Percentiles rank a stretch among this genome's conserved stretches.
Evolutionary conservation across 2,797 vertebrate species (phyloP).

Genomic region (Pipistrellus pipistrellus): DNA sequence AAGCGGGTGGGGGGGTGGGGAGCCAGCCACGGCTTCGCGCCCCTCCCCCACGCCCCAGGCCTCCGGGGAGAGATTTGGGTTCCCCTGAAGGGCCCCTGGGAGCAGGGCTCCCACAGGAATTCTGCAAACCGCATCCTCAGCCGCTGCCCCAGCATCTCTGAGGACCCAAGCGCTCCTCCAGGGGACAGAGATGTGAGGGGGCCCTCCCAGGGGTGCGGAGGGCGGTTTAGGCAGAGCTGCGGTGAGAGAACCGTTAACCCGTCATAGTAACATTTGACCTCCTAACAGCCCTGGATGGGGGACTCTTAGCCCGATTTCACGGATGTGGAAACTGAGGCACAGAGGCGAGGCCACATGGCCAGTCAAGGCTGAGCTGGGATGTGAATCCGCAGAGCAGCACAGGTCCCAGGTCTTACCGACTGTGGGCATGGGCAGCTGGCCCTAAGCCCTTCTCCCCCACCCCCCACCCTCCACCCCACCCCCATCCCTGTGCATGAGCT

Average conservation of each 20-base stretch:
- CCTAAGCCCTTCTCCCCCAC: neutral
- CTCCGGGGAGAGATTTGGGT: constrained; percentile 79
- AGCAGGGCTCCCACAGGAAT: constrained; percentile 51
- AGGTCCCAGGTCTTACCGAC: neutral
- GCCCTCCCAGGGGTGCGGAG: rapidly evolving
- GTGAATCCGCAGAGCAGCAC: neutral
- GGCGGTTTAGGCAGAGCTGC: neutral
- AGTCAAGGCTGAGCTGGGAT: neutral
- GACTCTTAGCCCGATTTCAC: neutral
- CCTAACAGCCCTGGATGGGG: rapidly evolving
- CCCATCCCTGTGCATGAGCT: neutral
- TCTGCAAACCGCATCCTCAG: constrained; percentile 58
- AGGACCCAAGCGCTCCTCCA: neutral
- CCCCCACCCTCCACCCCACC: too few relatives aligned
- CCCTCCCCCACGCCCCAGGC: constrained; percentile 53
- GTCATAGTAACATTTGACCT: neutral
- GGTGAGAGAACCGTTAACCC: rapidly evolving
- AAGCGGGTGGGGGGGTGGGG: neutral
- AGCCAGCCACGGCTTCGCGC: constrained; percentile 52
- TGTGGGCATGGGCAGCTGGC: rapidly evolving
- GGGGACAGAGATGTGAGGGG: too few relatives aligned
- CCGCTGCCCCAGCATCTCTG: constrained; percentile 35
- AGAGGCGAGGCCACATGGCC: rapidly evolving
- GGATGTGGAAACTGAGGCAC: neutral
- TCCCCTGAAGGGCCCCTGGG: constrained; percentile 57